A percentile compares a stretch with the other conserved stretches of the same genome.
Conservation (phyloP, 2,113 vertebrate genomes). For the Engraulis encrasicolus region DNA sequence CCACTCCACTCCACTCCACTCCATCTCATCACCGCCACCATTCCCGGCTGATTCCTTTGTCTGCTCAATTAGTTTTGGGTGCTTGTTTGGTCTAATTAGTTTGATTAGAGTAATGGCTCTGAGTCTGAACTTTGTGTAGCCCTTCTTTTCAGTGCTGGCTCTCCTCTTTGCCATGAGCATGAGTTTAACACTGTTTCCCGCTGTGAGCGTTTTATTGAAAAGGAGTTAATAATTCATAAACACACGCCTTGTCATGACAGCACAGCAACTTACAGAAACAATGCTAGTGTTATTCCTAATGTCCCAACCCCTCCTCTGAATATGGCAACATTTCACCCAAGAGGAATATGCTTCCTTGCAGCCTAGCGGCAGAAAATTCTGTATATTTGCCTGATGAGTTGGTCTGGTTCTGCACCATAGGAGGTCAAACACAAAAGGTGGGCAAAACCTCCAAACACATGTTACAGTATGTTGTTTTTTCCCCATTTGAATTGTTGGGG, state of each 20-base stretch:
- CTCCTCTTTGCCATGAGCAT: background rate
- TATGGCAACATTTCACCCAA: background rate
- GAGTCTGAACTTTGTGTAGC: background rate
- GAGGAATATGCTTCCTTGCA: background rate
- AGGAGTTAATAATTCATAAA: background rate
- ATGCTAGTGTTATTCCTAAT: background rate
- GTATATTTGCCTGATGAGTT: no score
- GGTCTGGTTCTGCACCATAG: no score
- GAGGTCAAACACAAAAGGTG: no score
- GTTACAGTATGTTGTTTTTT: no score
- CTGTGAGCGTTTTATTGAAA: background rate
- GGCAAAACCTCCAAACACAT: no score
- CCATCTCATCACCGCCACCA: no score
- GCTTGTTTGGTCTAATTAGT: slow-evolving; percentile 33
- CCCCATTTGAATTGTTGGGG: no score
- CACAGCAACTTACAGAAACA: background rate
- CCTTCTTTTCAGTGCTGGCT: background rate
- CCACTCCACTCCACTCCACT: background rate
- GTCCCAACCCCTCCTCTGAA: background rate
- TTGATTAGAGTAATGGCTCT: slow-evolving; percentile 39
- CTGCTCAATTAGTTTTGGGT: slow-evolving; percentile 37
- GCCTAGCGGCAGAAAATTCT: no score
- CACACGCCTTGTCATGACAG: background rate
- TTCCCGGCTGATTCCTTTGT: slow-evolving; percentile 19
- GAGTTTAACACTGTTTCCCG: slow-evolving; percentile 4